Conservation (phyloP, 2,888 invertebrate species). For the Drosophila pegasa region DNA sequence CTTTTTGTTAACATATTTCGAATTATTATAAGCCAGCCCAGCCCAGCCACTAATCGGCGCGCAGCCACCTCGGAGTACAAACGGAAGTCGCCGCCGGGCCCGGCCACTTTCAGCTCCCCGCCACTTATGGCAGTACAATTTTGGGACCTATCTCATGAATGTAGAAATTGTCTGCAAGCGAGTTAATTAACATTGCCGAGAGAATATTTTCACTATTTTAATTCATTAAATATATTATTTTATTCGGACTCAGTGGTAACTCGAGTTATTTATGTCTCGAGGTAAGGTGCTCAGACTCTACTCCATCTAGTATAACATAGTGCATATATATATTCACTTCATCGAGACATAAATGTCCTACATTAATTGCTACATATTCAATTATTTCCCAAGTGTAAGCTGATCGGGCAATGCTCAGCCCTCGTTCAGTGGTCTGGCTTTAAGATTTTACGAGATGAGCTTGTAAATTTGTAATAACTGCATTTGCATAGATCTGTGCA, state of each 20-base stretch:
- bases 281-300: not conserved
- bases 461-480: constrained; percentile 39
- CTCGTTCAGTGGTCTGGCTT: not conserved
- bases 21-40: constrained; percentile 75
- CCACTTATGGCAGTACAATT: constrained; percentile 12
- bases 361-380: not conserved
- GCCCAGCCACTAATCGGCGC: constrained; percentile 64
- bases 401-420: not conserved
- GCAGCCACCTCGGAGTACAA: constrained; percentile 48
- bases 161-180: constrained; percentile 32
- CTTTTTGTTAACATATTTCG: constrained; percentile 63
- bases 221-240: constrained; percentile 8
- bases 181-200: constrained; percentile 15
- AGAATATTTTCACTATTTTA: constrained; percentile 15
- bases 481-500: not conserved
- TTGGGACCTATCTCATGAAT: constrained; percentile 30
- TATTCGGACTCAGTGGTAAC: not conserved
- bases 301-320: not conserved
- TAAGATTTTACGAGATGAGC: constrained; percentile 16
- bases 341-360: not conserved
- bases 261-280: not conserved
- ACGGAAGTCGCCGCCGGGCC: constrained; percentile 76
- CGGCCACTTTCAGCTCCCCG: constrained; percentile 13
- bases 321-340: not conserved
- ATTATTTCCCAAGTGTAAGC: not conserved